Base-by-base conservation (phyloP, 2,888 invertebrate species). In the Scelioninae gen. 1 region DNA sequence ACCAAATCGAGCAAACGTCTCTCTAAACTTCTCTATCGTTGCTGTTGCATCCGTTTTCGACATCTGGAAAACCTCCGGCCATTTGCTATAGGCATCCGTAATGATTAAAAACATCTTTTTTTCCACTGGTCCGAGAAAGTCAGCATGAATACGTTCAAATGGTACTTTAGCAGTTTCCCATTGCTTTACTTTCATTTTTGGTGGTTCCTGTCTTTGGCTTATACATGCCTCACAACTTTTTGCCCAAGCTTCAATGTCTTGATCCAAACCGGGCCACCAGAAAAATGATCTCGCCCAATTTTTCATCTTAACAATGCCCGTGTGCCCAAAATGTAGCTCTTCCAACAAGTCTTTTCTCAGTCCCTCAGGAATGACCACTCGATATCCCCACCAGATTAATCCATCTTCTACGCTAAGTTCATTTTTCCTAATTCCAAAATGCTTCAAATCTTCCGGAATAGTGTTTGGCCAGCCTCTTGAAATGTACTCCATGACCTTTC, bases 21-120 rank as follows among this genome's bases (percentile, higher is more conserved):
- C 72, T 38, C 63, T 77, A 10, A 86, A 63, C n/a, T 53, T 45
- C 5, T 49, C 31, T 13, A 85, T 83, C 0, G 85, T 84, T 0
- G 8, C 15, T 13, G 32, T 13, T 0, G 86, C 43, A 9, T 60
- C 56, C 0, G 68, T 81, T 10, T 49, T 66, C 0, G 11, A 8
- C 85, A 86, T 84, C 2, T 29, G 32, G 16, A 62, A 74, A 8
- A 86, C 74, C 53, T 87, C 85, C 0, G 82, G 53, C 86, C 85
- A 86, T 45, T 86, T 87, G 1, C 68, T 82, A 38, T 77, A 83
- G 8, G 83, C 66, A 43, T 87, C 86, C 0, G 71, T 69, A n/a
- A 87, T 76, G 2, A 87, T 31, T 8, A 86, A 47, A 58, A 40
- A 79, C 66, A 72, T 79, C 10, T 51, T 63, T 0, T 51, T 29